phyloP scores from a whole-genome alignment of 1,140 invertebrate species.

The Heliconius melpomene region DNA sequence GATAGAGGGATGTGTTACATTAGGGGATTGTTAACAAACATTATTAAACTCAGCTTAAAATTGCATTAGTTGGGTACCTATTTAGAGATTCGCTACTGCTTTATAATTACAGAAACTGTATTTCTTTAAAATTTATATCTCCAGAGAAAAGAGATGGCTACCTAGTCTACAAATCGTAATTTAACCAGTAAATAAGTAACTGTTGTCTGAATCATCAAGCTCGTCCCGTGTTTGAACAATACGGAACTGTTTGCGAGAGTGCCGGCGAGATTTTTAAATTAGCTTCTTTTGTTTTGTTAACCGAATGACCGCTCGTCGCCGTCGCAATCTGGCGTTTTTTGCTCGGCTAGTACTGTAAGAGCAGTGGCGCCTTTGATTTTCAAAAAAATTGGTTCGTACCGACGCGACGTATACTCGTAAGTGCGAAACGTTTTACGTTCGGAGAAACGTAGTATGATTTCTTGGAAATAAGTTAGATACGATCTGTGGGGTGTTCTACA shows the following conservation, averaged over 20 bases:
- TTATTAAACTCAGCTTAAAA: constrained; percentile 17
- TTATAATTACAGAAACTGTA: background rate
- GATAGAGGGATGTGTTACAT: constrained; percentile 33
- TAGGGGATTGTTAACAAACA: constrained; percentile 23
- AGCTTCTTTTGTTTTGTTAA: constrained; percentile 67
- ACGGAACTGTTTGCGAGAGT: constrained; percentile 44
- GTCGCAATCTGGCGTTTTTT: constrained; percentile 63
- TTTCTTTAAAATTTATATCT: background rate
- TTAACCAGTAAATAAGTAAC: constrained; percentile 15
- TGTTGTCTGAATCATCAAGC: constrained; percentile 32
- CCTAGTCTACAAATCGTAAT: background rate
- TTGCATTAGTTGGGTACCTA: background rate
- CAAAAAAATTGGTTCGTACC: constrained; percentile 56
- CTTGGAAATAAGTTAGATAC: constrained; percentile 45
- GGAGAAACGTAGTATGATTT: constrained; percentile 57
- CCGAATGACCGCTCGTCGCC: constrained; percentile 54
- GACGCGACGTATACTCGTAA: background rate
- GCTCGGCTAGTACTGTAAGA: constrained; percentile 56
- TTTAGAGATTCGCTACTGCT: background rate
- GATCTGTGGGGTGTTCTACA: background rate
- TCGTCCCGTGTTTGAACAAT: constrained; percentile 44
- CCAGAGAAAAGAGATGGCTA: background rate
- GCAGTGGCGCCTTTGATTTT: constrained; percentile 64
- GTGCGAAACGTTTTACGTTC: constrained; percentile 63
- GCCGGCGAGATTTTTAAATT: constrained; percentile 56